Conservation (phyloP, 2,797 vertebrate genomes). For the Scolopax bukidnonensis region DNA sequence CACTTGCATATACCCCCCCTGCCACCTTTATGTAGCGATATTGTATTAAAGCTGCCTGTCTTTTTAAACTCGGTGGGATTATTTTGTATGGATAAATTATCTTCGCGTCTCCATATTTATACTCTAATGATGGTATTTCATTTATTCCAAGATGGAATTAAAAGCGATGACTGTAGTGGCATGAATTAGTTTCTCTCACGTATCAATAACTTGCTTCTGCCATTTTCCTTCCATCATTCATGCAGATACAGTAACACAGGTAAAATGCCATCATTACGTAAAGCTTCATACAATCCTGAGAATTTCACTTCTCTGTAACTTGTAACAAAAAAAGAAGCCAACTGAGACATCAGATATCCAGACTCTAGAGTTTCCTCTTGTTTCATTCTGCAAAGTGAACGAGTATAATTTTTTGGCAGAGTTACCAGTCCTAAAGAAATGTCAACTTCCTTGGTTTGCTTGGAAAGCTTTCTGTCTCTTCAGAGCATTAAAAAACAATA, state of each 20-base stretch:
- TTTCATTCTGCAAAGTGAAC: constrained; percentile 28
- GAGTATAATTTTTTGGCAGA: not conserved
- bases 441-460: not conserved
- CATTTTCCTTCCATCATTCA: not conserved
- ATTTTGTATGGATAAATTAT: not conserved
- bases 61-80: not conserved
- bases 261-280: not conserved
- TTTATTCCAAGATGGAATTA: not conserved
- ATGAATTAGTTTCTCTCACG: not conserved
- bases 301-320: not conserved
- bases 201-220: not conserved
- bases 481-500: not conserved
- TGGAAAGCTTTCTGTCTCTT: not conserved
- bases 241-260: not conserved
- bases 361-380: not conserved
- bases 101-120: not conserved
- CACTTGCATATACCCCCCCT: fast-evolving
- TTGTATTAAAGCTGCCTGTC: not conserved
- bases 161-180: not conserved
- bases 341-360: not conserved
- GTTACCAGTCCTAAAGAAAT: not conserved
- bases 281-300: not conserved
- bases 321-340: not conserved
- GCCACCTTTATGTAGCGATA: fast-evolving
- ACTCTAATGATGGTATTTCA: not conserved